Evolutionary conservation across 2,113 vertebrate species (phyloP).

Genomic region (Theristicus caerulescens): DNA sequence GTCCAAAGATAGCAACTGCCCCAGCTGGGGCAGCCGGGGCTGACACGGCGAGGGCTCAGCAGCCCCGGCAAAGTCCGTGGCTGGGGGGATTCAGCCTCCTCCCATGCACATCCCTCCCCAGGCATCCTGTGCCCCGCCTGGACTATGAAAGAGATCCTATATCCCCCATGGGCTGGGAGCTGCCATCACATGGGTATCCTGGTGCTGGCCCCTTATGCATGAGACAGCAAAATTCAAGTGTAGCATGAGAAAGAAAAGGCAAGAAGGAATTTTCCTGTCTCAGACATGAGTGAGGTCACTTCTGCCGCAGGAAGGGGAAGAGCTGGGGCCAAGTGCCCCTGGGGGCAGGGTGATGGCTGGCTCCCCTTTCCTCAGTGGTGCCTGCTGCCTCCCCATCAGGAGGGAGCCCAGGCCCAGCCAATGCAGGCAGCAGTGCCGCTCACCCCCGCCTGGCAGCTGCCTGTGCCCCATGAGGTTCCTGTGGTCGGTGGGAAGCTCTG

Average conservation of each 20-base stretch:
- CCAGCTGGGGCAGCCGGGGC: neutral
- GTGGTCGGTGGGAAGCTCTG: neutral
- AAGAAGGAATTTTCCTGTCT: neutral
- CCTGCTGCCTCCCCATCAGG: neutral
- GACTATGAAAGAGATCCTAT: neutral
- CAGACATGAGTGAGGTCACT: neutral
- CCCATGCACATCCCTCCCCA: neutral
- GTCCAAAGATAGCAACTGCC: neutral
- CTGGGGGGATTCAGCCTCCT: neutral
- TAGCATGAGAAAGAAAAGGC: neutral
- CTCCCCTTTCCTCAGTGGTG: neutral
- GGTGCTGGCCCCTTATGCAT: neutral
- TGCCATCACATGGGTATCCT: neutral
- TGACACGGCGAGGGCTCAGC: rapidly evolving
- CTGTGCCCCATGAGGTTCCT: rapidly evolving
- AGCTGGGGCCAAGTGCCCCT: neutral
- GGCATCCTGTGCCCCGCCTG: neutral
- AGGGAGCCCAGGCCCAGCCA: neutral
- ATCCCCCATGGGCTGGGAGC: neutral
- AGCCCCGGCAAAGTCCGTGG: neutral
- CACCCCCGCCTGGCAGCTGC: neutral
- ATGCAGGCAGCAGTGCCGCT: neutral
- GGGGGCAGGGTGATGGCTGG: neutral
- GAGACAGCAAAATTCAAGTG: neutral
- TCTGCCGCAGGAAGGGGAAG: neutral